Base-by-base conservation (phyloP, 2,797 vertebrate species). In the Nyctibius grandis region DNA sequence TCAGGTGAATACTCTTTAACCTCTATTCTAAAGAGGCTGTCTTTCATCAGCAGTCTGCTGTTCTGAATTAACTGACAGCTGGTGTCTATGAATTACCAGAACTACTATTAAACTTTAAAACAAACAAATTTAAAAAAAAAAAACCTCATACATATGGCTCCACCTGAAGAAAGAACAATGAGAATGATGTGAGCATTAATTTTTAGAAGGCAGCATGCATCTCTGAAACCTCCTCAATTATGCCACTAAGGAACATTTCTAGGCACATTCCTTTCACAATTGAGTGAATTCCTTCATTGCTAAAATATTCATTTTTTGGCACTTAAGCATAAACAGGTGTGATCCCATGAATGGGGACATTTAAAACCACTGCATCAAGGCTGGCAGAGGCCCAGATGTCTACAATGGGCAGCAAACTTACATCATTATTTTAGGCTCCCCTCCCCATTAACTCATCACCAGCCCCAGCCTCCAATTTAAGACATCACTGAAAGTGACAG, bases 281-380 rank as follows among this genome's bases (percentile, higher is more conserved):
- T 40, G 68, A 91, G 65, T 89, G 68, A 77, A 96, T 81, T 93
- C 70, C 47, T 94, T 85, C 89, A 91, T 40, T 93, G 79, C 75
- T 93, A 68, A 92, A 92, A 89, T 64, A 94, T 84, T 89, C 61
- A 14, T 15, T 75, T 95, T 95, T 80, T 94, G 94, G 95, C 92
- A 86, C 47, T 70, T 89, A 54, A 68, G 81, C 56, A 83, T 72
- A 87, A 95, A 68, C 92, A 94, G 95, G 88, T 97, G 96, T 48
- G 65, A 81, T 65, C 64, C 50, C 33, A 82, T 93, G 87, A 96
- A 97, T 92, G 57, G 57, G 56, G 82, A 92, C 69, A 93, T 88
- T 91, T 92, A 89, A 97, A 95, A 86, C 47, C 79, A 91, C 42
- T 47, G 26, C 25, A 3, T 92, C 59, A 89, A 57, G 47, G 76